phyloP scores from a whole-genome alignment of 2,888 invertebrate species.

The Mythimna vitellina region DNA sequence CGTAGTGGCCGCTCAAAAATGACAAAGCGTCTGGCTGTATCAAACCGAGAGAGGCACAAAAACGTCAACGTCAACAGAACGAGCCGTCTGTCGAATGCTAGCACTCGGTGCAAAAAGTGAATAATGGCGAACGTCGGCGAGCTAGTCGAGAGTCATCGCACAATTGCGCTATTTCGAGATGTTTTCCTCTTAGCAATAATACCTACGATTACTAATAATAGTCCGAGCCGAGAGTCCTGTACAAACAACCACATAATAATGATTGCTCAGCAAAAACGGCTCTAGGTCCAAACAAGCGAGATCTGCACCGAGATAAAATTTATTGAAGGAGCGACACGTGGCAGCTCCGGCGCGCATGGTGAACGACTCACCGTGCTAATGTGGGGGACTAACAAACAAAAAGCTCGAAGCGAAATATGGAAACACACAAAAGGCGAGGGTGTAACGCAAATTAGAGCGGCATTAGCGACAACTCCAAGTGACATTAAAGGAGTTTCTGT shows the following conservation, averaged over 20 bases:
- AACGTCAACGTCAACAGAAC: constrained; percentile 78
- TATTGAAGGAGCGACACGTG: constrained; percentile 74
- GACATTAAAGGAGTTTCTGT: constrained; percentile 78
- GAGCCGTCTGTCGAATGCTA: constrained; percentile 74
- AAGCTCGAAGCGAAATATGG: constrained; percentile 67
- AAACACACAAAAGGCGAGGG: constrained; percentile 68
- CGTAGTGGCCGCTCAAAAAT: constrained; percentile 79
- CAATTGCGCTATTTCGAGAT: constrained; percentile 85
- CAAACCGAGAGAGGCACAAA: constrained; percentile 78
- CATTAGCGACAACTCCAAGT: constrained; percentile 76
- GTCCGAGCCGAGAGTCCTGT: constrained; percentile 66
- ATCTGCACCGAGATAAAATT: constrained; percentile 64
- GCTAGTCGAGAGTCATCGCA: constrained; percentile 75
- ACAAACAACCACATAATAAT: constrained; percentile 72
- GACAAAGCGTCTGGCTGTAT: constrained; percentile 79
- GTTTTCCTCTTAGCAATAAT: constrained; percentile 85
- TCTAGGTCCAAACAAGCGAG: constrained; percentile 66
- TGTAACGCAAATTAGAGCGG: constrained; percentile 75
- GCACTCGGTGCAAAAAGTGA: constrained; percentile 81
- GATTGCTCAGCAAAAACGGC: constrained; percentile 70
- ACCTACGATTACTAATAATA: constrained; percentile 78
- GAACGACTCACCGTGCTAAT: constrained; percentile 78
- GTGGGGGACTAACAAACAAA: constrained; percentile 71
- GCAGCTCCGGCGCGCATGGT: constrained; percentile 73
- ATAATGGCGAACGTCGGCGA: constrained; percentile 78